A percentile compares a stretch with the other conserved stretches of the same genome.
Evolutionary conservation across 2,113 vertebrate species (phyloP).

Genomic region (Glaucomys volans): DNA sequence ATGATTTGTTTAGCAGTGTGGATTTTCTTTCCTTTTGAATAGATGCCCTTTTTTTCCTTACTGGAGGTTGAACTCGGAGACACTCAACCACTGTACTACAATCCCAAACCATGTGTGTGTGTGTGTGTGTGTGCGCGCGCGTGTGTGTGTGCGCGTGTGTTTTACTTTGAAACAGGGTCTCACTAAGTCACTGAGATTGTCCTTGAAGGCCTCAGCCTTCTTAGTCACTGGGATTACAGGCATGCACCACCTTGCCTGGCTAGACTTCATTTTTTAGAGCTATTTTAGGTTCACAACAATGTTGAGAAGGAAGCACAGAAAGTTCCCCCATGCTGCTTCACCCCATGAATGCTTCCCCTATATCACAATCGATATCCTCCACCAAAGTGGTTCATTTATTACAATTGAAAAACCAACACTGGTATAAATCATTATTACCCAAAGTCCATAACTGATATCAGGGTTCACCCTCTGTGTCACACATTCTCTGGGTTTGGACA

Average conservation of each 20-base stretch:
- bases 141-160: too few relatives aligned
- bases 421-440: background rate
- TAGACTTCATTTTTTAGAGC: background rate
- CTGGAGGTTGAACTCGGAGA: background rate
- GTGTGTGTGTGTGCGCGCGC: too few relatives aligned
- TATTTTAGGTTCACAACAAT: background rate
- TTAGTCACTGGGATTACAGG: too few relatives aligned
- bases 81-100: too few relatives aligned
- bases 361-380: background rate
- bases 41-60: too few relatives aligned
- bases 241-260: too few relatives aligned
- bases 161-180: too few relatives aligned
- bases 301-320: background rate
- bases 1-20: background rate
- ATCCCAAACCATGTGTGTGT: too few relatives aligned
- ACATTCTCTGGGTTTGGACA: background rate
- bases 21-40: background rate
- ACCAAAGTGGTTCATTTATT: background rate
- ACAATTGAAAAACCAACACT: background rate
- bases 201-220: too few relatives aligned
- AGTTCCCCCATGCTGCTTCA: too few relatives aligned
- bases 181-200: too few relatives aligned
- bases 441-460: background rate
- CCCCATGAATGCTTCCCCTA: background rate
- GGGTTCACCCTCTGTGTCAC: background rate